These are phyloP conservation scores for Indicator maculatus DNA, from an alignment of 2,113 vertebrate genomes.

Conservation along the genomic window DNA sequence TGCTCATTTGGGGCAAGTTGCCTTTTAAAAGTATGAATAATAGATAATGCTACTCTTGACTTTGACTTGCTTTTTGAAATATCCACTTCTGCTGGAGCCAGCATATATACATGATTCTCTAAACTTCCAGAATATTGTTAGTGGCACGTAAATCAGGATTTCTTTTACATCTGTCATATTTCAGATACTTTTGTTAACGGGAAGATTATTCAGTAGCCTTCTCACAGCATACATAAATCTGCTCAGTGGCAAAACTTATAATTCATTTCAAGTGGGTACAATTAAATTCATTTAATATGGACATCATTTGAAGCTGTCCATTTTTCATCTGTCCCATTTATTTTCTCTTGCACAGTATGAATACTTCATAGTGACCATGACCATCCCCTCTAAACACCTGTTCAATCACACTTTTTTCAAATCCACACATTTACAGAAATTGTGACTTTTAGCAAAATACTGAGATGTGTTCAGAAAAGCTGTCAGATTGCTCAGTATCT, in stretches of 20 bases:
- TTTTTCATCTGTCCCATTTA: conserved; percentile 46
- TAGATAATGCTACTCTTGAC: not conserved
- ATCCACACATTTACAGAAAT: conserved; percentile 13
- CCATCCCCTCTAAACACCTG: not conserved
- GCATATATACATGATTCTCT: not conserved
- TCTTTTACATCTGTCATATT: conserved; percentile 2
- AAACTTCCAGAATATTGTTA: conserved; percentile 8
- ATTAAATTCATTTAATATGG: conserved; percentile 52
- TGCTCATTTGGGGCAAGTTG: not conserved
- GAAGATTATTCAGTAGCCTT: not conserved
- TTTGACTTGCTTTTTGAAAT: conserved; percentile 16
- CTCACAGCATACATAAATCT: conserved; percentile 45
- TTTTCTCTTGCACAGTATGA: not conserved
- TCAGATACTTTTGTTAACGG: conserved; percentile 50
- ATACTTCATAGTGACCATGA: not conserved
- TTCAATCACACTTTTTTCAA: conserved; percentile 15
- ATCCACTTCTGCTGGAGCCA: not conserved
- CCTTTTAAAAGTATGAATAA: conserved; percentile 17
- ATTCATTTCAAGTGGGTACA: not conserved
- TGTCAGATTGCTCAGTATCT: conserved; percentile 42
- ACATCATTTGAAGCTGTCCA: conserved; percentile 8
- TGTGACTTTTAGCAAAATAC: conserved; percentile 53
- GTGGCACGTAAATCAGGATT: not conserved
- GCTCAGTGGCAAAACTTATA: conserved; percentile 26
- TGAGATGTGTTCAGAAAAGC: conserved; percentile 56